Percentiles rank a stretch among this genome's conserved stretches.
Evolutionary conservation across 2,888 invertebrate species (phyloP).

Genomic region (Chydorus sphaericus): DNA sequence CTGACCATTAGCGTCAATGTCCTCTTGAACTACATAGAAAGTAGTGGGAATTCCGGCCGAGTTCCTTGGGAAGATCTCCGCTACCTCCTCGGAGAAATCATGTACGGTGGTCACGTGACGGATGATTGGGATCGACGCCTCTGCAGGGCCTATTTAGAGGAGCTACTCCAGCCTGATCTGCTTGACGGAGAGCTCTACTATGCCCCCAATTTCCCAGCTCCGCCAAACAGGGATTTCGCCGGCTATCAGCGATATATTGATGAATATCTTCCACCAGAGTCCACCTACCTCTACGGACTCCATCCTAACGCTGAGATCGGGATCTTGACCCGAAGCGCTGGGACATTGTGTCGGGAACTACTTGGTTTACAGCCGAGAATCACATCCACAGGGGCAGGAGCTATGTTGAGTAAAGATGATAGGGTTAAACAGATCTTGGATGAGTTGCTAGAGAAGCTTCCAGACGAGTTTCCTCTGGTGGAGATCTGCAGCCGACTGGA

Average conservation of each 20-base stretch:
- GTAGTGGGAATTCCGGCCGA: slow-evolving; percentile 49
- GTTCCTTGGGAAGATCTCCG: slow-evolving; percentile 94
- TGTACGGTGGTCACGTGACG: slow-evolving; percentile 96
- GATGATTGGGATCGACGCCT: slow-evolving; percentile 90
- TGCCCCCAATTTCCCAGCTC: slow-evolving; percentile 82
- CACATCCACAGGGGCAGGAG: slow-evolving; percentile 64
- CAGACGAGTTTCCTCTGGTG: slow-evolving; percentile 88
- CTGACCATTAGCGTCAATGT: slow-evolving; percentile 89
- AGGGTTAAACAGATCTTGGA: slow-evolving; percentile 88
- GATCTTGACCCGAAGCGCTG: slow-evolving; percentile 82
- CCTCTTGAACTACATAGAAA: slow-evolving; percentile 84
- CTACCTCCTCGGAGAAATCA: slow-evolving; percentile 92
- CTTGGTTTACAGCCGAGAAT: slow-evolving; percentile 96
- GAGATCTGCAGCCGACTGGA: slow-evolving; percentile 93
- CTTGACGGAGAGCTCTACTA: slow-evolving; percentile 82
- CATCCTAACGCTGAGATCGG: slow-evolving; percentile 97
- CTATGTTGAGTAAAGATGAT: slow-evolving; percentile 80
- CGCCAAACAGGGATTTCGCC: slow-evolving; percentile 79
- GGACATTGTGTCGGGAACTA: slow-evolving; percentile 80
- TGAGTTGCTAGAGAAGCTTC: slow-evolving; percentile 85
- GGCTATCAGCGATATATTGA: slow-evolving; percentile 90
- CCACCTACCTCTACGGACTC: slow-evolving; percentile 82
- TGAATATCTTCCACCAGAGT: slow-evolving; percentile 80
- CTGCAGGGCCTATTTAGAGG: slow-evolving; percentile 79
- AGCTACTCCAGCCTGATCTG: slow-evolving; percentile 81